Evolutionary conservation across 1,140 invertebrate genomes (phyloP).

Genomic region (Oncopeltus fasciatus): DNA sequence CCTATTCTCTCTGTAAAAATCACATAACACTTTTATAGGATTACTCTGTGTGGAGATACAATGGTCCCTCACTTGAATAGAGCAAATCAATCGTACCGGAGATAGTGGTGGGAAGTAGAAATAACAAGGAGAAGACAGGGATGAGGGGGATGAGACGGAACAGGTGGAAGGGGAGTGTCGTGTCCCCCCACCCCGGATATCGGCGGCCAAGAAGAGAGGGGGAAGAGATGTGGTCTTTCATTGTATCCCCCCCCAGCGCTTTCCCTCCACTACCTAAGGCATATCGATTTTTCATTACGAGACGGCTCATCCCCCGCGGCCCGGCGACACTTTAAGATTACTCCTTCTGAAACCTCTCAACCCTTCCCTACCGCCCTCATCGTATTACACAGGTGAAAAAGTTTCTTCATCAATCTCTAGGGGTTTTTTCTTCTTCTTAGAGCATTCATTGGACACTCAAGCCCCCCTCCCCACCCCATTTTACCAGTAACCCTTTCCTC

Average conservation of each 20-base stretch:
- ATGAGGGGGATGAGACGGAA: neutral
- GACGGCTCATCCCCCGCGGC: neutral
- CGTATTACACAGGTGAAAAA: neutral
- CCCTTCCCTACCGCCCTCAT: constrained; percentile 4
- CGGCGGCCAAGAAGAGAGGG: no score
- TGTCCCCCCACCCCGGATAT: no score
- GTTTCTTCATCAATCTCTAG: neutral
- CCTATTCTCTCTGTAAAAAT: no score
- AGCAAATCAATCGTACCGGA: no score
- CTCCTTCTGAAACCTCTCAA: neutral
- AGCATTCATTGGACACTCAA: no score
- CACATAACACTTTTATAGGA: no score
- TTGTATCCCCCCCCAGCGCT: neutral
- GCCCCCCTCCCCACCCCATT: no score
- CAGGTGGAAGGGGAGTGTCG: neutral
- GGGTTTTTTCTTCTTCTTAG: neutral
- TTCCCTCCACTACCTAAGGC: neutral
- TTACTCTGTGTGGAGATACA: no score
- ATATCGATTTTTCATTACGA: constrained; percentile 1
- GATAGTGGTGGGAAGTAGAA: no score
- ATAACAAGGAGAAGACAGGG: no score
- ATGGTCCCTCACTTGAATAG: no score
- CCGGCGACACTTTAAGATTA: neutral
- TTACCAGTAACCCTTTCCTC: no score
- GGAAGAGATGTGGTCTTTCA: neutral